A percentile compares a stretch with the other conserved stretches of the same genome.
Conservation (phyloP, 2,797 vertebrate genomes). For the Darevskia mixta region DNA sequence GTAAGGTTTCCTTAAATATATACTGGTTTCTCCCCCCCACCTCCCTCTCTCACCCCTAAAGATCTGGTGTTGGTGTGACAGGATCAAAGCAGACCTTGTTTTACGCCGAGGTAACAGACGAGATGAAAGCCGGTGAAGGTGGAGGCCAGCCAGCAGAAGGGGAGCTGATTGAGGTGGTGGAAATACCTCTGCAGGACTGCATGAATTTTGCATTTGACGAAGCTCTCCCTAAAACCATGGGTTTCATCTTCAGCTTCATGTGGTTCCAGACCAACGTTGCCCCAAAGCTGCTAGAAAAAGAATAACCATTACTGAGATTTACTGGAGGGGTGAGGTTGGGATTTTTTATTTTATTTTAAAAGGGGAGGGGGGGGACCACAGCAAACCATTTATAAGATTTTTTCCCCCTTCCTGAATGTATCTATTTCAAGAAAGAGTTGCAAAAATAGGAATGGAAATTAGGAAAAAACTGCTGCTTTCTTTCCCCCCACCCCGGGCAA, state of each 20-base stretch:
- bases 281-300: constrained; percentile 70
- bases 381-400: background rate
- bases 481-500: too few relatives aligned
- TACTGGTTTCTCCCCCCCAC: background rate
- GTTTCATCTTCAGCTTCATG: constrained; percentile 91
- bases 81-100: constrained; percentile 93
- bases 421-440: constrained; percentile 21
- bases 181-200: constrained; percentile 88
- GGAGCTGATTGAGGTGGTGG: constrained; percentile 92
- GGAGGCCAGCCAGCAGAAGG: constrained; percentile 89
- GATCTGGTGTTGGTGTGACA: constrained; percentile 88
- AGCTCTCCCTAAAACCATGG: constrained; percentile 89
- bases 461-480: background rate
- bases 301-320: background rate
- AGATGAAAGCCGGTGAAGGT: constrained; percentile 85
- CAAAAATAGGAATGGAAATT: background rate
- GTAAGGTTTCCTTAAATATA: background rate
- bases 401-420: constrained; percentile 11
- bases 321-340: background rate
- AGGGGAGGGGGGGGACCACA: background rate
- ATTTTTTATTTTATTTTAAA: too few relatives aligned
- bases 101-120: constrained; percentile 92
- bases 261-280: constrained; percentile 93
- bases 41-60: constrained; percentile 5
- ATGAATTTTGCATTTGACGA: constrained; percentile 89